Evolutionary conservation across 2,113 vertebrate genomes (phyloP).

Genomic region (Siniperca chuatsi): DNA sequence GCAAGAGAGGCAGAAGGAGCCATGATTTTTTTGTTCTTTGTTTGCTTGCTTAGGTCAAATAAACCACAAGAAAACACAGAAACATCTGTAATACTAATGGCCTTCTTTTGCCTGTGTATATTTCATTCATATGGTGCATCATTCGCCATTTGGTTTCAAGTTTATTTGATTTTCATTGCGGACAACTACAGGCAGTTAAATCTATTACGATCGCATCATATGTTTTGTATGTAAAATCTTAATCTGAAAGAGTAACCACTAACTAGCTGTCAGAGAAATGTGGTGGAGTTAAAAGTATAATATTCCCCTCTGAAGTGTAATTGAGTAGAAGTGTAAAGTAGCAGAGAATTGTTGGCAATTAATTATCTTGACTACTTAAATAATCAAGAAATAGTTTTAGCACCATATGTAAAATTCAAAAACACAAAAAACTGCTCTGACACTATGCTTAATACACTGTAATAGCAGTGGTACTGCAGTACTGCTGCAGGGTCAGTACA

Average conservation of each 20-base stretch:
- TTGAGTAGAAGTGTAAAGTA: neutral
- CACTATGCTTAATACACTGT: neutral
- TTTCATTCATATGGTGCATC: constrained; percentile 1
- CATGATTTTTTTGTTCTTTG: constrained; percentile 10
- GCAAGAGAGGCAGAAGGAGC: neutral
- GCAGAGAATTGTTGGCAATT: neutral
- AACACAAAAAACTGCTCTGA: neutral
- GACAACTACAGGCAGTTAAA: neutral
- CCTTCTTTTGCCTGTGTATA: neutral
- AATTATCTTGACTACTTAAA: neutral
- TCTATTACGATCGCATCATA: neutral
- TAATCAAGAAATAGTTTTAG: neutral
- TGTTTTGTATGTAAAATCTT: too few species aligned
- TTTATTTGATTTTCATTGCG: neutral
- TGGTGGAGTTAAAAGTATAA: too few species aligned
- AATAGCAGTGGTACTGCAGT: too few species aligned
- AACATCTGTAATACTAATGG: neutral
- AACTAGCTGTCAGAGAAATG: too few species aligned
- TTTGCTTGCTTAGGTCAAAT: neutral
- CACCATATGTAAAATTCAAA: neutral
- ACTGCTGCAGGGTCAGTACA: neutral
- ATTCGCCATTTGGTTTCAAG: neutral
- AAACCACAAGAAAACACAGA: constrained; percentile 3
- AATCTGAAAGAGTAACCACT: too few species aligned
- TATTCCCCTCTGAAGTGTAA: too few species aligned